A percentile compares a stretch with the other conserved stretches of the same genome.
Conservation (phyloP, 2,888 invertebrate species). For the Alentia gelatinosa region DNA sequence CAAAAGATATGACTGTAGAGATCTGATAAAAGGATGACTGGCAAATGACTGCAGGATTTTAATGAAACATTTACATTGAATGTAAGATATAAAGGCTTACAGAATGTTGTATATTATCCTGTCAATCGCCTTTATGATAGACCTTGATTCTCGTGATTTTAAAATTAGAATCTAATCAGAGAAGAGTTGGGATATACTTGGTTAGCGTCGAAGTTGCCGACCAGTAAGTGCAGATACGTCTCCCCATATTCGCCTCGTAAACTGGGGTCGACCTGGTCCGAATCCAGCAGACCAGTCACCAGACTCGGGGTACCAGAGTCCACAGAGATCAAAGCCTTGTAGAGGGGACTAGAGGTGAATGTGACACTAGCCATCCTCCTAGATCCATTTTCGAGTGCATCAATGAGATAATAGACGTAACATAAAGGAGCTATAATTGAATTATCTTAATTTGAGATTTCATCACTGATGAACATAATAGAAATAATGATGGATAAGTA, state of each 20-base stretch:
- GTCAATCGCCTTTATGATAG: neutral
- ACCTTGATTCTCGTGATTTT: neutral
- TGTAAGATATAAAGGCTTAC: too few species aligned
- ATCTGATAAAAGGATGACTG: too few species aligned
- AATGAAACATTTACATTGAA: too few species aligned
- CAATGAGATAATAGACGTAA: too few species aligned
- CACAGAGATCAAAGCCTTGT: neutral
- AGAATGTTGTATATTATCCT: too few species aligned
- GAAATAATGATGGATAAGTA: too few species aligned
- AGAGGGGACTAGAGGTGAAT: neutral
- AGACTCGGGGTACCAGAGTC: neutral
- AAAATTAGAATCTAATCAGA: neutral
- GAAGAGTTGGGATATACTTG: neutral
- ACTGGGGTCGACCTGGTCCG: neutral
- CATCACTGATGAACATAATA: too few species aligned
- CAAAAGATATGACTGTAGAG: too few species aligned
- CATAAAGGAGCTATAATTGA: too few species aligned
- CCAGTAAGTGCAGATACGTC: slow-evolving; percentile 5
- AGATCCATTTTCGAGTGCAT: too few species aligned
- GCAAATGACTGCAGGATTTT: too few species aligned
- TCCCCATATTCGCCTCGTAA: neutral
- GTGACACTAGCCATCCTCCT: neutral
- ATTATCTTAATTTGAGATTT: too few species aligned
- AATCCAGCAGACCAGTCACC: neutral
- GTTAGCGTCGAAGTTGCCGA: neutral